These are phyloP conservation scores for Campylomormyrus numenius DNA, from an alignment of 2,113 vertebrate species.

Conservation along the genomic window DNA sequence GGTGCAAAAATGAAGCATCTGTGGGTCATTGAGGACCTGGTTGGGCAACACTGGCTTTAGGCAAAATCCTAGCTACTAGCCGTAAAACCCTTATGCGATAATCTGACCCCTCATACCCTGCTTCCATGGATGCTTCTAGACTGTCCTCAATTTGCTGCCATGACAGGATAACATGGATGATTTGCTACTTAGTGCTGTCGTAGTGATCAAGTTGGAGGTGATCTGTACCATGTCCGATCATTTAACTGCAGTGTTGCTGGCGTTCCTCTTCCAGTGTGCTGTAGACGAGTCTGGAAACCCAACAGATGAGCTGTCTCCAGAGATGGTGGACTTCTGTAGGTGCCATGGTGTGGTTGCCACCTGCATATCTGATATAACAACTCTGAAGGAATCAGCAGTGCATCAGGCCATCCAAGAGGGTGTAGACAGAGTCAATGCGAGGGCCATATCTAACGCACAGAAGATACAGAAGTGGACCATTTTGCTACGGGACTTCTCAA, in stretches of 20 bases:
- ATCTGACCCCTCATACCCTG: background rate
- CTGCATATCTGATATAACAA: constrained; percentile 53
- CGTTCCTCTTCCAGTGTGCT: constrained; percentile 46
- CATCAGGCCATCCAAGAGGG: constrained; percentile 60
- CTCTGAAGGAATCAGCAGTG: constrained; percentile 55
- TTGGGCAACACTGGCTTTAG: background rate
- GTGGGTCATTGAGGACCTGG: background rate
- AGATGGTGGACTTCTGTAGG: constrained; percentile 49
- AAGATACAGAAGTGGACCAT: constrained; percentile 62
- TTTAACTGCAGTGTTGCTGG: background rate
- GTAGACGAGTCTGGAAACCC: constrained; percentile 54
- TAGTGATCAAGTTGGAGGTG: background rate
- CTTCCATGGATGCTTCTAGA: background rate
- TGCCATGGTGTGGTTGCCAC: constrained; percentile 32
- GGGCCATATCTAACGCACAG: constrained; percentile 57
- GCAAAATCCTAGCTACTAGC: background rate
- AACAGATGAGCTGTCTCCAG: constrained; percentile 53
- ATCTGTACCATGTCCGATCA: background rate
- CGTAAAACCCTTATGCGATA: background rate
- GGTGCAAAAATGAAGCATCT: background rate
- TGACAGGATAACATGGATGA: background rate
- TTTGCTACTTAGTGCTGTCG: background rate
- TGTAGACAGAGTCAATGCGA: constrained; percentile 51
- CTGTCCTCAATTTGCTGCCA: background rate
- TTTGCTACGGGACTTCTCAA: constrained; percentile 57